Conservation (phyloP, 2,888 invertebrate species). For the Dusona sp. region DNA sequence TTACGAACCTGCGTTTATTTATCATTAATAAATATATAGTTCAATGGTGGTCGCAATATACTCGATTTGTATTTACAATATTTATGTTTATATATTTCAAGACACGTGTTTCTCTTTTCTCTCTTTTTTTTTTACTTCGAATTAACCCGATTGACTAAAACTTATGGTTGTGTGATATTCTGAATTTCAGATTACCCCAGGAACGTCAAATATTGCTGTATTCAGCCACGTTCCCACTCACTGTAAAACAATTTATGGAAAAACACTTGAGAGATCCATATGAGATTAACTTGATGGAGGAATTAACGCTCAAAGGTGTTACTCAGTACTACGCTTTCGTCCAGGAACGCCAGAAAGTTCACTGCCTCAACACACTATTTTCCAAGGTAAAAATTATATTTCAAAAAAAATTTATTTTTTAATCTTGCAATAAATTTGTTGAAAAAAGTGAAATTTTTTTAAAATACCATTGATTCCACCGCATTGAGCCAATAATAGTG, state of each 20-base stretch:
- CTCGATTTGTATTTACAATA: no score
- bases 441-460: neutral
- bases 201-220: slow-evolving; percentile 99
- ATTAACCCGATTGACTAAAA: neutral
- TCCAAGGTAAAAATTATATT: slow-evolving; percentile 90
- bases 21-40: no score
- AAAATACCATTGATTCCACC: no score
- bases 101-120: no score
- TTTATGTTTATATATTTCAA: no score
- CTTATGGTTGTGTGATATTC: neutral
- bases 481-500: neutral
- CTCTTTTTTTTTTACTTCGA: neutral
- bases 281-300: slow-evolving; percentile 99
- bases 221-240: slow-evolving; percentile 99
- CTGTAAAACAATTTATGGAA: slow-evolving; percentile 99
- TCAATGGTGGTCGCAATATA: no score
- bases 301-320: slow-evolving; percentile 99
- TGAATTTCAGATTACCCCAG: slow-evolving; percentile 90
- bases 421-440: no score
- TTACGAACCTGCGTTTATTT: no score
- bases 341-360: slow-evolving; percentile 99
- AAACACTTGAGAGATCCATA: slow-evolving; percentile 99
- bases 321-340: slow-evolving; percentile 99
- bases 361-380: slow-evolving; percentile 99
- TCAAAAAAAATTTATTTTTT: no score